phyloP scores from a whole-genome alignment of 2,797 vertebrate species.

The Anolis apletophallus region DNA sequence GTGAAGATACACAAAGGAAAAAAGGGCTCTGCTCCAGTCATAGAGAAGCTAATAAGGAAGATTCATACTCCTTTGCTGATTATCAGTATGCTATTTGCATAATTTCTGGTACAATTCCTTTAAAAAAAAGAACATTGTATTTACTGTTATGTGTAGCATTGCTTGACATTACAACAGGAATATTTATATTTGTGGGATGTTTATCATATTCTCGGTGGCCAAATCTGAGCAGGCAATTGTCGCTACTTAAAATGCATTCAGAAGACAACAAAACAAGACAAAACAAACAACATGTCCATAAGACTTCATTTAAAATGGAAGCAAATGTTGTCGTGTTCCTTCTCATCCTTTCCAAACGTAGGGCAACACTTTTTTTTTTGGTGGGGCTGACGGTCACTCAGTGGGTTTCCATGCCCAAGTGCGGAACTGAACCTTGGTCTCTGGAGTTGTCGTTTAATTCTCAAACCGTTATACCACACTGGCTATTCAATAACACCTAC shows the following conservation, averaged over 20 bases:
- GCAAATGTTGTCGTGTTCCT: background rate
- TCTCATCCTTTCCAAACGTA: no score
- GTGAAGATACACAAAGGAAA: background rate
- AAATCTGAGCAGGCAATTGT: background rate
- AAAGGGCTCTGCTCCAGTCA: background rate
- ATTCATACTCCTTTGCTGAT: no score
- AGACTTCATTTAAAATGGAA: background rate
- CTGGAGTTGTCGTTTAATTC: no score
- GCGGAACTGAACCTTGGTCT: no score
- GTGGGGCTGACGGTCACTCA: no score
- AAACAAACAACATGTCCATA: background rate
- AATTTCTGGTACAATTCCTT: background rate
- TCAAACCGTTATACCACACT: no score
- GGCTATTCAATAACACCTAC: no score
- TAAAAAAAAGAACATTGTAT: background rate
- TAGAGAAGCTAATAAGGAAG: background rate
- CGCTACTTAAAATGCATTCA: background rate
- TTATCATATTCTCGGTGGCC: background rate
- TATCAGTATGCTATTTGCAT: background rate
- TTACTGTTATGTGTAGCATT: background rate
- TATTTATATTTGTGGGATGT: background rate
- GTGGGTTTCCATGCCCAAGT: no score
- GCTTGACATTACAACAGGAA: background rate
- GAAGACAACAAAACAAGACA: background rate
- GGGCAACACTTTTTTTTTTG: no score